Percentiles rank a stretch among this genome's conserved stretches.
Evolutionary conservation across 2,113 vertebrate species (phyloP).

Genomic region (Salvelinus fontinalis): DNA sequence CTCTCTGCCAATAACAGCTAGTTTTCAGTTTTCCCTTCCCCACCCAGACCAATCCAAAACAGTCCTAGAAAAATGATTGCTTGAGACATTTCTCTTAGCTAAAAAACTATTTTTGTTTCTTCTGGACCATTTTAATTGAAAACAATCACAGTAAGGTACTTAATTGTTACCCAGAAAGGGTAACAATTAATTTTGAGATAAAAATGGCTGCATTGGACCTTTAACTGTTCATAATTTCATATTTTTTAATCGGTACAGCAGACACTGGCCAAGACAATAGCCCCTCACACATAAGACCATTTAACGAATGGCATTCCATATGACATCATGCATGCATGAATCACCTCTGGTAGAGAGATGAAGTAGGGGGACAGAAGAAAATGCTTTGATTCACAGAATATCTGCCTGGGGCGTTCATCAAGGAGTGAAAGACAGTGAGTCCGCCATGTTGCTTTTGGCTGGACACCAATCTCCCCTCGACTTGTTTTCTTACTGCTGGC

Average conservation of each 20-base stretch:
- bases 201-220: not conserved
- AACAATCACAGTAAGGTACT: too few species aligned
- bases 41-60: not conserved
- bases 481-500: constrained; percentile 71
- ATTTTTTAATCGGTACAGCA: constrained; percentile 30
- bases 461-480: constrained; percentile 56
- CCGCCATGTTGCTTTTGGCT: constrained; percentile 71
- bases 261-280: constrained; percentile 28
- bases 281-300: constrained; percentile 42
- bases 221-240: not conserved
- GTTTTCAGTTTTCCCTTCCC: not conserved
- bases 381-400: constrained; percentile 65
- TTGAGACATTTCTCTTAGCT: too few species aligned
- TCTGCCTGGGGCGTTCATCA: constrained; percentile 69
- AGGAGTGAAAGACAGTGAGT: constrained; percentile 56
- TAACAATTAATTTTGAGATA: too few species aligned
- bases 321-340: constrained; percentile 61
- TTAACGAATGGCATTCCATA: constrained; percentile 46
- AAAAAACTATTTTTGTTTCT: too few species aligned
- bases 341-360: constrained; percentile 37
- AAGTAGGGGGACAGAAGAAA: constrained; percentile 33
- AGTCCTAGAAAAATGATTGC: too few species aligned
- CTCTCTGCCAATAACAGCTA: constrained; percentile 9
- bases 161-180: too few species aligned
- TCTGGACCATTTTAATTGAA: too few species aligned